phyloP scores from a whole-genome alignment of 2,888 invertebrate genomes.

The Noctua comes region DNA sequence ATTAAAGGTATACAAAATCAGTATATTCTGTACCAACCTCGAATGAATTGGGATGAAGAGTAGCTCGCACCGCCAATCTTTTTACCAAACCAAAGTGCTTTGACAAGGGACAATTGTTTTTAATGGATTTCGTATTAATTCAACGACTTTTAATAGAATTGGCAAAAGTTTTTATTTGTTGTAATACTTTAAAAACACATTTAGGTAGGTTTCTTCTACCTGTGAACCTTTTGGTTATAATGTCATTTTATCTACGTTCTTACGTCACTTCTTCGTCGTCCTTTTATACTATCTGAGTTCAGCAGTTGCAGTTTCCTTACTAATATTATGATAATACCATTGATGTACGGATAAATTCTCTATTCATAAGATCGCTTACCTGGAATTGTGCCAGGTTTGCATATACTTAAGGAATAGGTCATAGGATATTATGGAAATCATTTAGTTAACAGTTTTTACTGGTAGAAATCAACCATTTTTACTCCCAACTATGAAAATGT shows the following conservation, averaged over 20 bases:
- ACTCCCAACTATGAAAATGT: background rate
- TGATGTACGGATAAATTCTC: constrained; percentile 1
- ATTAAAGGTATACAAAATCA: background rate
- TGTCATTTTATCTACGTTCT: background rate
- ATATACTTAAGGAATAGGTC: constrained; percentile 20
- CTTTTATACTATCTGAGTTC: background rate
- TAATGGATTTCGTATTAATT: background rate
- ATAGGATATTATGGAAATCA: background rate
- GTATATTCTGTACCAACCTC: background rate
- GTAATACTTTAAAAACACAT: background rate
- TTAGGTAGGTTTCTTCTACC: background rate
- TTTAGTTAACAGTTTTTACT: constrained; percentile 1
- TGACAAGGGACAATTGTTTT: background rate
- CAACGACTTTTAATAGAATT: background rate
- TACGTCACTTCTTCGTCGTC: background rate
- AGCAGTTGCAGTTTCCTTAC: background rate
- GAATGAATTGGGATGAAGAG: background rate
- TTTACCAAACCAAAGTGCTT: background rate
- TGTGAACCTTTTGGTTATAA: background rate
- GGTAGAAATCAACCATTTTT: background rate
- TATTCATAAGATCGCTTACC: constrained; percentile 1
- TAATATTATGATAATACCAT: background rate
- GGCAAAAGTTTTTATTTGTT: background rate
- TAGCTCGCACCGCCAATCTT: background rate
- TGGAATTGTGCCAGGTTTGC: constrained; percentile 8